Base-by-base conservation (phyloP, 1,140 invertebrate species). In the Drosophila sturtevanti region DNA sequence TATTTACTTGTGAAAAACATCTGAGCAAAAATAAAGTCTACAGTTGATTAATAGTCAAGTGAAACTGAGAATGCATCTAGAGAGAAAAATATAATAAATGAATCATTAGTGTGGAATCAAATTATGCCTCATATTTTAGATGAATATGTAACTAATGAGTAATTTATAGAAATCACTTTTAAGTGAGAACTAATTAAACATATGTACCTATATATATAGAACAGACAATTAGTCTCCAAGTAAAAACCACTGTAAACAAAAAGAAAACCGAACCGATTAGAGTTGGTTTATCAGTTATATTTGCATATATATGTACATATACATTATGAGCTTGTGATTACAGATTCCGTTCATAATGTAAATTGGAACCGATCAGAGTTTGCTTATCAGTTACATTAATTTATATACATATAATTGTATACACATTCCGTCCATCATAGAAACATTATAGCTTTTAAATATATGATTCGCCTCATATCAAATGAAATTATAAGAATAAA, bases 1-100 rank as follows among this genome's bases (percentile, higher is more conserved):
- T 70, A 87, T 86, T 85, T 72, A 51, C 52, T 11, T 78, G 81
- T 62, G 61, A 86, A 81, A 66, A 64, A 81, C 65, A 38, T 62
- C 69, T 64, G 11, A 24, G 16, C 61, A 9, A 7, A 14, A 51
- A 60, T 63, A 66, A 18, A 21, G 37, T n/a, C 22, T 12, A 18
- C 54, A 68, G 61, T 58, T 14, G 27, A 31, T 55, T 65, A 51
- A 44, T 24, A 7, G 59, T 14, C 44, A n/a, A 61, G 35, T 35
- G 21, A 21, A 22, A 38, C n/a, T 9, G 10, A 11, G 16, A 18
- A 34, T 48, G 41, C 41, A 48, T 48, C 16, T 48, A 48, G 7
- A 51, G 48, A 48, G 44, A 51, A 41, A 52, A 51, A 58, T 60
- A 35, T 71, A 21, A 38, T 21, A 9, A 63, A 67, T 86, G 82